Conservation (phyloP, 2,797 vertebrate species). For the Sebastes baramenuke region DNA sequence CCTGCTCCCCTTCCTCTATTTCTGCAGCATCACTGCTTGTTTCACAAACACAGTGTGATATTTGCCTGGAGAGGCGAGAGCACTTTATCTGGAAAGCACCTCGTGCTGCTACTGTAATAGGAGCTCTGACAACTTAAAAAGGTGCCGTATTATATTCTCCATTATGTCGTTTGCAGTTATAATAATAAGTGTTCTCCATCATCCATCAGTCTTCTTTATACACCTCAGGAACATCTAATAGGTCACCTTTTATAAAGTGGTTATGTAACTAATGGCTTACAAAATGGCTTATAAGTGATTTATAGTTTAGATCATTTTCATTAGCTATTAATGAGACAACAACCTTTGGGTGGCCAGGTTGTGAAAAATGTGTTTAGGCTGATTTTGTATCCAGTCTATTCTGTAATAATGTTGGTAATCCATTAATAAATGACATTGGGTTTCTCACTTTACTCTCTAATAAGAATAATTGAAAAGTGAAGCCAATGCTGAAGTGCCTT, state of each 20-base stretch:
- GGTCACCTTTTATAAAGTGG: background rate
- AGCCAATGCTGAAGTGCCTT: no score
- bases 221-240: background rate
- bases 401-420: background rate
- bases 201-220: background rate
- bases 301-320: background rate
- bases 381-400: background rate
- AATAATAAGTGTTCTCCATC: background rate
- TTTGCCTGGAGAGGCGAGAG: slow-evolving; percentile 16
- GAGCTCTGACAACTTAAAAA: background rate
- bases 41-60: slow-evolving; percentile 37
- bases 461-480: no score
- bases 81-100: slow-evolving; percentile 16
- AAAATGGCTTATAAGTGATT: background rate
- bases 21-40: slow-evolving; percentile 37
- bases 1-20: slow-evolving; percentile 43
- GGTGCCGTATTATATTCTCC: background rate
- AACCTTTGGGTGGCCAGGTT: background rate
- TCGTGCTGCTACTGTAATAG: background rate
- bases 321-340: background rate
- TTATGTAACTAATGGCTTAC: background rate
- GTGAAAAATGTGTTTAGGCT: background rate
- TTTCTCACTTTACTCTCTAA: background rate
- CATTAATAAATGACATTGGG: background rate
- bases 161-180: background rate